Evolutionary conservation across 2,888 invertebrate genomes (phyloP).

Genomic region (Dryocosmus kuriphilus): DNA sequence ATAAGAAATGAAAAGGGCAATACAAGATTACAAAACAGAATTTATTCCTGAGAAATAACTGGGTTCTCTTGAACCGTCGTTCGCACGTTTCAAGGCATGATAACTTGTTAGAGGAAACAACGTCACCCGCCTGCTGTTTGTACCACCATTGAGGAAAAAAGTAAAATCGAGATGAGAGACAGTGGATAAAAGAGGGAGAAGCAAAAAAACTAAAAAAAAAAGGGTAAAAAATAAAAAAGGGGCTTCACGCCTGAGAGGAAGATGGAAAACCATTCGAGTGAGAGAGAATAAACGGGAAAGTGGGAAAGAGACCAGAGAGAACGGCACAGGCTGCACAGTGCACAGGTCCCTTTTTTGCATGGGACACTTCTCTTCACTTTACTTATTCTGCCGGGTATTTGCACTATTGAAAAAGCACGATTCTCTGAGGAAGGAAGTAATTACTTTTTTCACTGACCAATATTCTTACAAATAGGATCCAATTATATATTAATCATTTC

Average conservation of each 20-base stretch:
- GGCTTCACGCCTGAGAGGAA: slow-evolving; percentile 37
- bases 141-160: slow-evolving; percentile 39
- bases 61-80: slow-evolving; percentile 52
- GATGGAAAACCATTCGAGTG: slow-evolving; percentile 31
- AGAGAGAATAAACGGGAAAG: slow-evolving; percentile 12
- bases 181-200: slow-evolving; percentile 8
- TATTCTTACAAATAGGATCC: not conserved
- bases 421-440: not conserved
- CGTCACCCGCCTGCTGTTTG: slow-evolving; percentile 39
- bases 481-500: not conserved
- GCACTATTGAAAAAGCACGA: not conserved
- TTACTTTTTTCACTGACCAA: not conserved
- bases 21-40: slow-evolving; percentile 48
- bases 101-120: slow-evolving; percentile 56
- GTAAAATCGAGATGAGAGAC: slow-evolving; percentile 29
- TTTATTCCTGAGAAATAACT: slow-evolving; percentile 53
- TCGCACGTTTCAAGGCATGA: slow-evolving; percentile 51
- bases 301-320: slow-evolving; percentile 37
- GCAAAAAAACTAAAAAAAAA: slow-evolving; percentile 17
- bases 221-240: slow-evolving; percentile 26
- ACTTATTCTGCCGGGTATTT: not conserved
- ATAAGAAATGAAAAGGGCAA: slow-evolving; percentile 44
- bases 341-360: slow-evolving; percentile 14
- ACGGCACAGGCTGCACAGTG: not conserved
- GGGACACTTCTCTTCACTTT: slow-evolving; percentile 3